phyloP scores from a whole-genome alignment of 2,113 vertebrate species.

The Chelonoidis abingdonii region DNA sequence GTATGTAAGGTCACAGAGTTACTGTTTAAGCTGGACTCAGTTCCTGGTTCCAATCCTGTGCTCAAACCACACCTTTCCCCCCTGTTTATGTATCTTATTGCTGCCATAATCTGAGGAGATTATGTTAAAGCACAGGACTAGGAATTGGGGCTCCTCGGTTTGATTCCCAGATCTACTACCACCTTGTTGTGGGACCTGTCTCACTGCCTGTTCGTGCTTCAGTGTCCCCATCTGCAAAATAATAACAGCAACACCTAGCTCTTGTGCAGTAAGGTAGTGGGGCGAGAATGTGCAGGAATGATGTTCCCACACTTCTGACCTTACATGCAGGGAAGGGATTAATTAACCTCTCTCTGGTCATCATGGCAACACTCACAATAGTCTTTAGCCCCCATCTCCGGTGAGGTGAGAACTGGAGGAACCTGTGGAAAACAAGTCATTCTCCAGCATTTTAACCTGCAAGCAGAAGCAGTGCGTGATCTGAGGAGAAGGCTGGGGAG shows the following conservation, averaged over 20 bases:
- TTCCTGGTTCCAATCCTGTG: background rate
- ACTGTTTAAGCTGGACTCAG: background rate
- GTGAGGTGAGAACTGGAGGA: background rate
- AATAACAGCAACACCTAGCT: background rate
- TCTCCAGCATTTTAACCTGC: background rate
- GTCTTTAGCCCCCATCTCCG: background rate
- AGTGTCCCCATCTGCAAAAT: background rate
- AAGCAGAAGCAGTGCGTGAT: background rate
- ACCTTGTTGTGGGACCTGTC: background rate
- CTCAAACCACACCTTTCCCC: background rate
- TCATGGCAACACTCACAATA: background rate
- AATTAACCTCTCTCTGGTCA: background rate
- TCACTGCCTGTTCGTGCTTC: background rate
- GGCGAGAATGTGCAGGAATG: background rate
- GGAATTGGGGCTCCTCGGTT: background rate
- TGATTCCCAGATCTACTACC: background rate
- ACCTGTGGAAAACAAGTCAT: background rate
- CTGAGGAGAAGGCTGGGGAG: background rate
- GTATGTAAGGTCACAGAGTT: background rate
- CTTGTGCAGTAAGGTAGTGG: background rate
- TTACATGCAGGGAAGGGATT: background rate
- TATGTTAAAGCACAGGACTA: background rate
- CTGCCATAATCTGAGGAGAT: background rate
- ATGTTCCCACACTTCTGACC: background rate
- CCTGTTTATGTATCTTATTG: background rate